Evolutionary conservation across 2,797 vertebrate species (phyloP), one percentile per base, ranked within the genome.

Genomic region (Falco berigora): DNA sequence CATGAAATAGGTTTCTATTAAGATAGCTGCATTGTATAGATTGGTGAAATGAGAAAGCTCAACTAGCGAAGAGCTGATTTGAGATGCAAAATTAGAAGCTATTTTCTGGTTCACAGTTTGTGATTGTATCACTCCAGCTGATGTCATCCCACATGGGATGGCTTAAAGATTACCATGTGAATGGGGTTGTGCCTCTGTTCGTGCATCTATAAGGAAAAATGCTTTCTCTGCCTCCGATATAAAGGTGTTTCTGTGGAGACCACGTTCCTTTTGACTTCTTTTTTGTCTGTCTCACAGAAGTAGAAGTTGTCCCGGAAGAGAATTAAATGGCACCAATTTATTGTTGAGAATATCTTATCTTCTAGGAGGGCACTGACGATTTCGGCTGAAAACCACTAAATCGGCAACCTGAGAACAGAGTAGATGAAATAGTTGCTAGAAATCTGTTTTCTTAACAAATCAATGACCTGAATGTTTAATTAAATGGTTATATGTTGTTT

Each of bases 71-170:
- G 88, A 86, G 67, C 44, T 36, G 73, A 52, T 63, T 53, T 23
- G 68, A 86, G 86, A 76, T 79, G 88, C 81, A 79, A 58, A 94
- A 86, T 83, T 47, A 89, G 76, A 91, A 95, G 66, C 53, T 73
- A 50, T 86, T 86, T 95, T 79, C 81, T 83, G 68, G 81, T 63
- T 95, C 82, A 66, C 58, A 53, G 73, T 67, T 76, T 47, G 92
- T 40, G 72, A 53, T 66, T 47, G 63, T 75, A 86, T 42, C 68
- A 13, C 67, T 91, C 42, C 47, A 28, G 76, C 85, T 74, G 62
- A 47, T 21, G 56, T 62, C 1, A 8, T 56, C 80, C 56, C 75
- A 38, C 56, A 18, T 3, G n/a, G 72, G 72, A 46, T 46, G 64
- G 61, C 71, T 59, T 49, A 22, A 44, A 55, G 55, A 50, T 50